phyloP scores from a whole-genome alignment of 2,797 vertebrate genomes.

The Myotis findleyi region DNA sequence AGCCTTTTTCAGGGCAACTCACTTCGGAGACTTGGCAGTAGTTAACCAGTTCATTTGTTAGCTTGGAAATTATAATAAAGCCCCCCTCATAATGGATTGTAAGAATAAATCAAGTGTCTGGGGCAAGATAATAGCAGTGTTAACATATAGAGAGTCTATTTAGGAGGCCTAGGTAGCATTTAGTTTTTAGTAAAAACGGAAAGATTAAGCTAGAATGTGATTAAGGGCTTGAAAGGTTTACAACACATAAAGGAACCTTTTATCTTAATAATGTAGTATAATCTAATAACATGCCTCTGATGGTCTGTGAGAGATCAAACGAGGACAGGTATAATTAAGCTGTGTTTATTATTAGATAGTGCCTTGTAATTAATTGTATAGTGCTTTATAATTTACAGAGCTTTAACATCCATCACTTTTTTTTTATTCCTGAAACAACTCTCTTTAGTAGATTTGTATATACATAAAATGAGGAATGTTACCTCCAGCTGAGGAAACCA shows the following conservation, averaged over 20 bases:
- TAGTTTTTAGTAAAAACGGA: conserved; percentile 46
- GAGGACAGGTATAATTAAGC: conserved; percentile 57
- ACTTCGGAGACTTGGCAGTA: not conserved
- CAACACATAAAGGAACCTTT: conserved; percentile 54
- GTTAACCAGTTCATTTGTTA: conserved; percentile 39
- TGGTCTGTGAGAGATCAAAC: conserved; percentile 29
- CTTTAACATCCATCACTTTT: conserved; percentile 34
- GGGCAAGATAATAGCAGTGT: conserved; percentile 51
- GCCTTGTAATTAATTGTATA: conserved; percentile 52
- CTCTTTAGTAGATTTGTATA: not conserved
- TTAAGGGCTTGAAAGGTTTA: conserved; percentile 69
- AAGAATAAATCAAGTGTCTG: conserved; percentile 62
- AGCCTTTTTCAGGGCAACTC: conserved; percentile 1
- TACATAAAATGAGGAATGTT: not conserved
- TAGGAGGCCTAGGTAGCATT: not conserved
- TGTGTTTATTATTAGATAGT: conserved; percentile 38
- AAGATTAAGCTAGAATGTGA: conserved; percentile 24
- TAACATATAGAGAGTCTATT: not conserved
- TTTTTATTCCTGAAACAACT: conserved; percentile 28
- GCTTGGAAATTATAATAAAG: conserved; percentile 65
- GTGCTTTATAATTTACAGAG: conserved; percentile 68
- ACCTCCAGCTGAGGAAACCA: not conserved
- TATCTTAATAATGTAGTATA: conserved; percentile 40
- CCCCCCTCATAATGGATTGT: conserved; percentile 20
- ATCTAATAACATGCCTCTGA: conserved; percentile 52